Base-by-base conservation (phyloP, 2,888 invertebrate genomes). In the Orchesella flavescens region DNA sequence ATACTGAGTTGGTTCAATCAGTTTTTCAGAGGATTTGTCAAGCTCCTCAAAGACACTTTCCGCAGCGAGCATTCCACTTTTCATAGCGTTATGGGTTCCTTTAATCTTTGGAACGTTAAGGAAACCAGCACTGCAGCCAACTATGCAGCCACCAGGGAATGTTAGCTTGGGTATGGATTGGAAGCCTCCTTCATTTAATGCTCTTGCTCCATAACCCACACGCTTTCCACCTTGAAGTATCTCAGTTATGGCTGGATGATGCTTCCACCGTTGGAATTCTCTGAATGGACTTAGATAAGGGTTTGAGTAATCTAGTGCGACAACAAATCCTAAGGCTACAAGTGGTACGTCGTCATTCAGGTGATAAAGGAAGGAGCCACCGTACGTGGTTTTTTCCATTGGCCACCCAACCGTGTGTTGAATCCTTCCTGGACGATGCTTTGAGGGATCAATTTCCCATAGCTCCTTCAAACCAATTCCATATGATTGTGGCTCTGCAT, bases 331-430 rank as follows among this genome's bases (percentile, higher is more conserved):
- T 46, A 96, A 93, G 0, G 98, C 96, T 5, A 99, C 93, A 1
- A 97, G 91, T 0, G 98, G 98, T 0, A 94, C 92, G 0, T 94
- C 93, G 88, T 95, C 95, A 74, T 95, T 94, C 23, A 97, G 90
- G 90, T 99, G 99, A 90, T 99, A 99, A 63, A 99, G 92, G 90
- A 99, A 99, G 0, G 99, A 97, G 0, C 99, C 99, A 0, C 99
- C 99, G 90, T 99, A 99, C 0, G 97, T 98, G 89, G 95, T 93
- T 88, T 92, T 94, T 89, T 96, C 93, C 88, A 99, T 90, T 0
- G 99, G 99, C 99, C 99, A 99, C 43, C 99, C 99, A 86, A 98
- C 93, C 0, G 98, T 96, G 90, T 99, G 99, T 89, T 99, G 98
- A 0, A 99, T 96, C 84, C 94, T 91, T 5, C 99, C 99, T 0